Evolutionary conservation across 2,797 vertebrate species (phyloP).

Genomic region (Arctocebus calabarensis): DNA sequence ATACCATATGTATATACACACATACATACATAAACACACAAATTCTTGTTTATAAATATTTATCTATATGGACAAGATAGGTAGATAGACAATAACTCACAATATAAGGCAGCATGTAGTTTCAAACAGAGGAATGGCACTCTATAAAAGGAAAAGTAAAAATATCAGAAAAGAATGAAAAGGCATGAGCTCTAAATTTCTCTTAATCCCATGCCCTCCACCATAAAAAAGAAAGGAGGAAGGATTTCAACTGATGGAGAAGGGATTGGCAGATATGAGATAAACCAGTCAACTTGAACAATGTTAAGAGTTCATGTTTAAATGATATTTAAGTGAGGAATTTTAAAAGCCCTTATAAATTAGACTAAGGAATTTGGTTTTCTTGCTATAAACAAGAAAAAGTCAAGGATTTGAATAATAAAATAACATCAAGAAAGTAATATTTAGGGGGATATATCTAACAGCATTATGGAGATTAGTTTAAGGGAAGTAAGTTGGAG

Average conservation of each 20-base stretch:
- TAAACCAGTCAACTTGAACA: neutral
- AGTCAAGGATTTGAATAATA: neutral
- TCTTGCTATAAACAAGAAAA: neutral
- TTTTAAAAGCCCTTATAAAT: conserved; percentile 16
- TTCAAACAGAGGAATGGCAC: neutral
- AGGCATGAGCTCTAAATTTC: neutral
- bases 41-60: neutral
- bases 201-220: neutral
- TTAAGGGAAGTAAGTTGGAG: neutral
- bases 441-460: neutral
- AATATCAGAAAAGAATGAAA: neutral
- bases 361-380: neutral
- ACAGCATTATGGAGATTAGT: neutral
- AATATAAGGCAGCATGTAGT: neutral
- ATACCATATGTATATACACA: no score
- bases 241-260: neutral
- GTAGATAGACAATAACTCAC: neutral
- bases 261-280: neutral
- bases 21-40: neutral
- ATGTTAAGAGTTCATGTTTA: neutral
- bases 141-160: neutral
- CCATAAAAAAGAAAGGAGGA: neutral
- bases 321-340: neutral
- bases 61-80: neutral
- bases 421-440: neutral